Percentiles rank a stretch among this genome's conserved stretches.
Conservation (phyloP, 2,888 invertebrate species). For the Andricus curvator region DNA sequence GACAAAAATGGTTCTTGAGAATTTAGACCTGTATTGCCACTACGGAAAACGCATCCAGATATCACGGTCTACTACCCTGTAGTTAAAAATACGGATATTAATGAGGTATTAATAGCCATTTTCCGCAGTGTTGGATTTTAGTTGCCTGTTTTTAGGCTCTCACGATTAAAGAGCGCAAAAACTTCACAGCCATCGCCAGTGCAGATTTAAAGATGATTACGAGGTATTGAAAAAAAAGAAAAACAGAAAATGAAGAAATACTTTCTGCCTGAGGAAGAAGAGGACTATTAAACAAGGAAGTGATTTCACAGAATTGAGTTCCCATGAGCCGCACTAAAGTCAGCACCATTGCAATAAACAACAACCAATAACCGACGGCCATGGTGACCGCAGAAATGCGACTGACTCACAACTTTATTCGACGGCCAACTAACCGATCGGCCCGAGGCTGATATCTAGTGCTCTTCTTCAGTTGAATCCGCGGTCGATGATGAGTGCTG, state of each 20-base stretch:
- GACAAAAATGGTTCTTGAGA: no score
- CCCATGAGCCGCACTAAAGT: slow-evolving; percentile 60
- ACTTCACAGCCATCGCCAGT: background rate
- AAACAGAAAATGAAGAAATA: background rate
- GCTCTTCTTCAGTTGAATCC: slow-evolving; percentile 52
- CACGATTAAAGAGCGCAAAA: background rate
- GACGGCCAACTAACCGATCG: slow-evolving; percentile 19
- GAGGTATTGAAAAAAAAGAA: background rate
- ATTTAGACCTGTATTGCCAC: no score
- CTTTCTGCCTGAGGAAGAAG: background rate
- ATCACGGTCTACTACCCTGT: no score
- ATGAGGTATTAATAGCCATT: background rate
- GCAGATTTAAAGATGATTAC: background rate
- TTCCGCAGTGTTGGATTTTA: background rate
- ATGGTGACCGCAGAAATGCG: slow-evolving; percentile 64
- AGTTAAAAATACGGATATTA: background rate
- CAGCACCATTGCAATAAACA: slow-evolving; percentile 55
- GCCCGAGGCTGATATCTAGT: slow-evolving; percentile 45
- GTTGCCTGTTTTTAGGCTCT: background rate
- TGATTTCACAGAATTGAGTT: slow-evolving; percentile 57
- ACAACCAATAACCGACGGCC: slow-evolving; percentile 66
- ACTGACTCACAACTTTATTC: slow-evolving; percentile 45
- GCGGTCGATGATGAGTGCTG: slow-evolving; percentile 47
- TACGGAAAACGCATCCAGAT: no score
- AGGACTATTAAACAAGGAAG: slow-evolving; percentile 54